Evolutionary conservation across 1,140 invertebrate species (phyloP).

Genomic region (Caenorhabditis elegans): DNA sequence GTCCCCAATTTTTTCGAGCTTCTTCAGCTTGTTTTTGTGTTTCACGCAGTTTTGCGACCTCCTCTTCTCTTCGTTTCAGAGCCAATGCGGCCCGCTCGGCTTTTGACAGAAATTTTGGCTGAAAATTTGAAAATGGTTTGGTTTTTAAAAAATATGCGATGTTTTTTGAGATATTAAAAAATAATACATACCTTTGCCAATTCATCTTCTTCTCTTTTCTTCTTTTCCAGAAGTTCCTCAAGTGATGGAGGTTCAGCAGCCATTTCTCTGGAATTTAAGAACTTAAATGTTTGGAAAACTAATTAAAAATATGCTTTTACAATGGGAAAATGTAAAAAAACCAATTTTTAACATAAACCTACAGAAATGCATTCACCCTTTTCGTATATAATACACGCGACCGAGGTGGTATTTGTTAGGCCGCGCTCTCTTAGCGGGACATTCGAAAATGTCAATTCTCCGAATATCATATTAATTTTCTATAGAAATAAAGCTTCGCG

Average conservation of each 20-base stretch:
- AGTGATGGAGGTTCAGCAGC: constrained; percentile 82
- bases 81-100: constrained; percentile 88
- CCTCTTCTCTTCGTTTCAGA: constrained; percentile 81
- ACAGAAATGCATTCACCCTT: no score
- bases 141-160: background rate
- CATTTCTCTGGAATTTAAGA: constrained; percentile 41
- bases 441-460: no score
- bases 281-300: background rate
- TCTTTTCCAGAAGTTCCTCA: constrained; percentile 91
- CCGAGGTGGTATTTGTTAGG: no score
- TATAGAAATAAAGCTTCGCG: no score
- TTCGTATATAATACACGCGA: no score
- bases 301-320: background rate
- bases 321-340: background rate
- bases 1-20: constrained; percentile 71
- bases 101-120: constrained; percentile 92
- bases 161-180: background rate
- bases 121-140: constrained; percentile 41
- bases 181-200: constrained; percentile 73
- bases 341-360: no score
- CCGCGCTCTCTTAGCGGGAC: no score
- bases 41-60: constrained; percentile 75
- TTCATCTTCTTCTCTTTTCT: constrained; percentile 89
- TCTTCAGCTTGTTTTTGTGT: constrained; percentile 76
- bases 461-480: no score